A percentile compares a stretch with the other conserved stretches of the same genome.
Evolutionary conservation across 2,888 invertebrate genomes (phyloP).

Genomic region (Pristionchus japonicus): DNA sequence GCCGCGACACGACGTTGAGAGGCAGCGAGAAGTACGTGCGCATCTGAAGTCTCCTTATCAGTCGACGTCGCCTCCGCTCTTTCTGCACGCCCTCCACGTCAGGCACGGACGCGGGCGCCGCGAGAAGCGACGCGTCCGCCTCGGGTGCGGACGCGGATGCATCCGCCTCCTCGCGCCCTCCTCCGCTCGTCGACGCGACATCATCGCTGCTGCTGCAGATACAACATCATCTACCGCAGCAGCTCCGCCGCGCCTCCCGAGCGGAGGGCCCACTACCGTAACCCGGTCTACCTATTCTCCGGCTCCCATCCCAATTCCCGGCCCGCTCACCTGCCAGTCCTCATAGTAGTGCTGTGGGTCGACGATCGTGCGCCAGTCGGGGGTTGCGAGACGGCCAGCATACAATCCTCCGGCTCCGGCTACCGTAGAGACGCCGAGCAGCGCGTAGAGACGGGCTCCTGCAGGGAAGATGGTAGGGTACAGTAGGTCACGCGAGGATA

Average conservation of each 20-base stretch:
- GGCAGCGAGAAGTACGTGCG: slow-evolving; percentile 73
- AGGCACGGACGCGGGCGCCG: no score
- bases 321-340: slow-evolving; percentile 68
- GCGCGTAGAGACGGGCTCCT: slow-evolving; percentile 63
- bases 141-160: neutral
- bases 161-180: neutral
- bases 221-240: neutral
- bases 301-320: no score
- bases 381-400: slow-evolving; percentile 62
- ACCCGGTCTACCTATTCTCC: neutral
- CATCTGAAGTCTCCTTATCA: slow-evolving; percentile 60
- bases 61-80: neutral
- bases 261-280: no score
- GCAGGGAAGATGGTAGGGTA: slow-evolving; percentile 24
- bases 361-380: slow-evolving; percentile 66
- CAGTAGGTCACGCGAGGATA: neutral
- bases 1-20: slow-evolving; percentile 62
- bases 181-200: neutral
- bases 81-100: neutral
- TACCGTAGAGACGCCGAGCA: slow-evolving; percentile 55
- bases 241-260: slow-evolving; percentile 27
- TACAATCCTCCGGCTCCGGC: slow-evolving; percentile 57
- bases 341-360: slow-evolving; percentile 73
- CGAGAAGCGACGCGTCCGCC: no score
- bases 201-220: slow-evolving; percentile 23